phyloP scores from a whole-genome alignment of 2,113 vertebrate species.

The Peucedramus taeniatus region DNA sequence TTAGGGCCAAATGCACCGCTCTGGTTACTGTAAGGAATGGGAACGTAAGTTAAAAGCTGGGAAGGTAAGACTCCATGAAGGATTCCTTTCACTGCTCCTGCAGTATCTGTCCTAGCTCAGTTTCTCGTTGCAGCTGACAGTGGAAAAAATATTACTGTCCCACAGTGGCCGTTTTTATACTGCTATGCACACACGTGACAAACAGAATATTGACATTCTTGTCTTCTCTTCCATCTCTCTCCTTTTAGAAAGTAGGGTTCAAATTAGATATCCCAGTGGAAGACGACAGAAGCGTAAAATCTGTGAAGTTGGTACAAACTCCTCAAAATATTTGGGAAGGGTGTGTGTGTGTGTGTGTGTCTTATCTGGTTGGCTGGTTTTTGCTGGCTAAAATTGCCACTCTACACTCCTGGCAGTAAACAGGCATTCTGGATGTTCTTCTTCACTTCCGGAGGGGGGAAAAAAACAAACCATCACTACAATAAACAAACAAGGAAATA shows the following conservation, averaged over 20 bases:
- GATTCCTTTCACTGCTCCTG: neutral
- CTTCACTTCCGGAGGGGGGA: neutral
- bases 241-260: neutral
- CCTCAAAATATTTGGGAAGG: neutral
- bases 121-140: neutral
- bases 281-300: neutral
- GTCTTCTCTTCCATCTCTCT: neutral
- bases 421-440: neutral
- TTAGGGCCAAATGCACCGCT: neutral
- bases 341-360: too few relatives aligned
- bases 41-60: neutral
- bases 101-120: neutral
- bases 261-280: neutral
- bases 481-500: neutral
- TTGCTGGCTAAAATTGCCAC: neutral
- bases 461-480: neutral
- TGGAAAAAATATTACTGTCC: neutral
- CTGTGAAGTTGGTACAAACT: neutral
- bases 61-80: neutral
- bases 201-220: neutral
- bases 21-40: neutral
- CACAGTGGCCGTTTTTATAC: neutral
- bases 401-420: neutral
- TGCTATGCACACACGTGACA: neutral
- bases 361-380: neutral